phyloP scores from a whole-genome alignment of 2,113 vertebrate species.

The Chroicocephalus ridibundus region DNA sequence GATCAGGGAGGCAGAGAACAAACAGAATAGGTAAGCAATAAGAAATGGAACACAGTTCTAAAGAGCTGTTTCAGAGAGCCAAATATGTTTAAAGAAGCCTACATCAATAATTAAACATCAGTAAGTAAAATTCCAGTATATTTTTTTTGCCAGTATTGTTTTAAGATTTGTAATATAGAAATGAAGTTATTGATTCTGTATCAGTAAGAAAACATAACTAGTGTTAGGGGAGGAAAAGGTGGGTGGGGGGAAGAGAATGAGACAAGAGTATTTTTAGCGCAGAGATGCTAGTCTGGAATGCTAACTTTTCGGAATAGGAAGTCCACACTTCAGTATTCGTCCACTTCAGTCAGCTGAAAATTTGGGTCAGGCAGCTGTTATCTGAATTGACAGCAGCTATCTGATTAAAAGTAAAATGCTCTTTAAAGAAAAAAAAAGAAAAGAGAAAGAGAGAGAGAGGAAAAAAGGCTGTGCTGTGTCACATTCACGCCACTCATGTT shows the following conservation, averaged over 20 bases:
- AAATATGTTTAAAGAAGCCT: slow-evolving; percentile 88
- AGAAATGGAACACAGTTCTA: slow-evolving; percentile 82
- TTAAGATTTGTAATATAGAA: slow-evolving; percentile 77
- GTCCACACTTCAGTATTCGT: slow-evolving; percentile 60
- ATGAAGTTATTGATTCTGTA: slow-evolving; percentile 72
- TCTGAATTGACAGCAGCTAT: slow-evolving; percentile 71
- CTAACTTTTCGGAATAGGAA: slow-evolving; percentile 60
- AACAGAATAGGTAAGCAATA: slow-evolving; percentile 89
- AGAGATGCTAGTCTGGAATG: slow-evolving; percentile 27
- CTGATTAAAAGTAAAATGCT: slow-evolving; percentile 73
- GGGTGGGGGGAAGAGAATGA: background rate
- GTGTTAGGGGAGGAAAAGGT: background rate
- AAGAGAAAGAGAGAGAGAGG: background rate
- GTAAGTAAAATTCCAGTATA: slow-evolving; percentile 79
- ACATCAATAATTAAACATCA: slow-evolving; percentile 80
- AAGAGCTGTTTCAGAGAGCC: slow-evolving; percentile 87
- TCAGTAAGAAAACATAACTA: slow-evolving; percentile 52
- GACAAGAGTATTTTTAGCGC: background rate
- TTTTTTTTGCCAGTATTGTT: slow-evolving; percentile 72
- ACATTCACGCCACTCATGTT: slow-evolving; percentile 67
- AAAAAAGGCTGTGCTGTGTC: slow-evolving; percentile 66
- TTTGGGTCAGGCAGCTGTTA: slow-evolving; percentile 68
- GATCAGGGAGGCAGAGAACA: slow-evolving; percentile 85
- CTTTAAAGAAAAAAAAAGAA: slow-evolving; percentile 11
- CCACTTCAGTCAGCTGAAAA: slow-evolving; percentile 65